Percentiles rank a stretch among this genome's conserved stretches.
Conservation (phyloP, 2,888 invertebrate species). For the Pristionchus japonicus region DNA sequence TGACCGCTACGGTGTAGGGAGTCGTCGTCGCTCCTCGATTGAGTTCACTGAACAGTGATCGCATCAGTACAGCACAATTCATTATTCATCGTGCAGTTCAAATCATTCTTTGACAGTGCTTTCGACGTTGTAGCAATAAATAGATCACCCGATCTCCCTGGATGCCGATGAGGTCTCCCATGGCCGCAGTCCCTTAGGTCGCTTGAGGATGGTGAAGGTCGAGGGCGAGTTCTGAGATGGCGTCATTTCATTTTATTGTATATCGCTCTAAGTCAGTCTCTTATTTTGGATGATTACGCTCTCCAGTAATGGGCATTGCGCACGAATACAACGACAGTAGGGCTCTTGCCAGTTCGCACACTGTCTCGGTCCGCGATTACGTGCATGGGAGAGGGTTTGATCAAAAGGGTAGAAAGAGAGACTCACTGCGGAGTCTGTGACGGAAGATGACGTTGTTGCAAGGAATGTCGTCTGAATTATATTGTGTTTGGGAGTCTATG, state of each 20-base stretch:
- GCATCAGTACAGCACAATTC: too few relatives aligned
- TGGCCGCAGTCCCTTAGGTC: neutral
- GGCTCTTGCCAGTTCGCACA: neutral
- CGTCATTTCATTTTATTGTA: neutral
- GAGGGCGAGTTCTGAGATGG: neutral
- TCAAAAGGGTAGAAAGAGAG: neutral
- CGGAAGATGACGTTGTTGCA: neutral
- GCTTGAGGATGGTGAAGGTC: neutral
- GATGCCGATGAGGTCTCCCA: neutral
- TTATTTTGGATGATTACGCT: neutral
- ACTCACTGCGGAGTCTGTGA: neutral
- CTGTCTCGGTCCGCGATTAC: neutral
- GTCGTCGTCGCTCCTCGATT: neutral
- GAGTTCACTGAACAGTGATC: neutral
- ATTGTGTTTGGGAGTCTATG: neutral
- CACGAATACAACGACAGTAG: neutral
- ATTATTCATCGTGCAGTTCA: neutral
- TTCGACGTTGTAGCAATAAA: neutral
- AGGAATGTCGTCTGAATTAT: neutral
- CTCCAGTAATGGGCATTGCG: conserved; percentile 9
- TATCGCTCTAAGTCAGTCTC: too few relatives aligned
- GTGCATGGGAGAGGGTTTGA: neutral
- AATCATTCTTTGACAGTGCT: too few relatives aligned
- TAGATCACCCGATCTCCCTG: neutral
- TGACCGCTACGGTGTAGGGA: neutral